Evolutionary conservation across 2,888 invertebrate species (phyloP).

Genomic region (Chrysopilus asiliformis): DNA sequence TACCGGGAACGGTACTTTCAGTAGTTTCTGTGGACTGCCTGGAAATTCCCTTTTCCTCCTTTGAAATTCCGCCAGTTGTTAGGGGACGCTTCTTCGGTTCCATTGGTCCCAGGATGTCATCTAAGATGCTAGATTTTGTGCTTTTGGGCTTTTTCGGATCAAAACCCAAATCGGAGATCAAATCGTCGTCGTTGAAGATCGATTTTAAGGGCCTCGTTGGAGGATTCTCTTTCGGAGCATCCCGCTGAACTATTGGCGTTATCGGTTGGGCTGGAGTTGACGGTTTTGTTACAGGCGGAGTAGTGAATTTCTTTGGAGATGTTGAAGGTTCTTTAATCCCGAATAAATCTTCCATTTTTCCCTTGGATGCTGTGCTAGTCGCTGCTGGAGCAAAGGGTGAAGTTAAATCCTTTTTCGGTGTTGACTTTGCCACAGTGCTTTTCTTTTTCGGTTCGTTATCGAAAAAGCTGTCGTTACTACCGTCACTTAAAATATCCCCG

Average conservation of each 20-base stretch:
- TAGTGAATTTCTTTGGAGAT: neutral
- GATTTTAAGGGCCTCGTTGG: constrained; percentile 5
- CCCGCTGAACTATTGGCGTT: constrained; percentile 20
- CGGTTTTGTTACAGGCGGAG: constrained; percentile 4
- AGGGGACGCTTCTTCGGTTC: constrained; percentile 20
- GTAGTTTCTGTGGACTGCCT: constrained; percentile 32
- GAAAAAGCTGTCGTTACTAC: constrained; percentile 59
- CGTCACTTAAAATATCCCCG: constrained; percentile 52
- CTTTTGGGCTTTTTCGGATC: constrained; percentile 34
- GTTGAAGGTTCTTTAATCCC: constrained; percentile 25
- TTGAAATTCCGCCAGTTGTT: constrained; percentile 13
- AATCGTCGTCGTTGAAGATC: constrained; percentile 20
- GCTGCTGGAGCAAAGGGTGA: too few species aligned
- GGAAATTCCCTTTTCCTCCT: constrained; percentile 21
- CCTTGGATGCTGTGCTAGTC: constrained; percentile 13
- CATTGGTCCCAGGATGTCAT: constrained; percentile 25
- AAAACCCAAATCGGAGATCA: constrained; percentile 32
- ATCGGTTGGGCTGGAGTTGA: constrained; percentile 1
- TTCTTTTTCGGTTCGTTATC: constrained; percentile 31
- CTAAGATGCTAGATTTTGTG: constrained; percentile 27
- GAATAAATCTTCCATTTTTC: constrained; percentile 32
- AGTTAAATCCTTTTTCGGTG: too few species aligned
- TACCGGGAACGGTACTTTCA: constrained; percentile 22
- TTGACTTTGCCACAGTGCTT: constrained; percentile 1
- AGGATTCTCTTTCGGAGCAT: neutral